Evolutionary conservation across 2,888 invertebrate genomes (phyloP), one percentile per base, ranked within the genome.

Genomic region (Xylota sylvarum): DNA sequence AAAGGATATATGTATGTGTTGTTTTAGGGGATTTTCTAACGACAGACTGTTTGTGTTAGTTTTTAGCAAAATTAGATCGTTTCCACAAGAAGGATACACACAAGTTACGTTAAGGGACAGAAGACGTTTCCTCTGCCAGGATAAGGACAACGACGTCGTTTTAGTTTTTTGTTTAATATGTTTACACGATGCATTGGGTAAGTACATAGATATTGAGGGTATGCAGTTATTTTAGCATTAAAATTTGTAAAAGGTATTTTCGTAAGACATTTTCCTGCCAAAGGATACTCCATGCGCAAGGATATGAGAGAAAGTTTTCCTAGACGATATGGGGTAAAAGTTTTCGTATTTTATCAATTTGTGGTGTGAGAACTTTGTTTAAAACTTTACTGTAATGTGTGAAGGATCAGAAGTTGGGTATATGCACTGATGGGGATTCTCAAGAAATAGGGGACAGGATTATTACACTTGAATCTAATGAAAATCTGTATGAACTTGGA

Each of bases 11-110:
- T n/a, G 30, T 67, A 10, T 43, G 60, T 73, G 67, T 60, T 73
- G 65, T 60, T 65, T 73, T 58, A 65, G 58, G 52, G 37, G 56
- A 73, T 80, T 73, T 58, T 40, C 80, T 17, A 43, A 52, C 55
- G 55, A 67, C 73, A 81, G 14, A 52, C 48, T 58, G 37, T 64
- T 62, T 72, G 37, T 67, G 60, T 60, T 73, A 58, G 80, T 60
- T 81, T 65, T 81, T 58, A 62, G 60, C 7, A 30, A 78, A 70
- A 78, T 78, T 69, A 81, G 73, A 74, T 67, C 43, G 73, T 73
- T 60, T 62, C 17, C 23, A 5, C 40, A 52, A 64, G 37, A 40
- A 35, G 32, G 27, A 74, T 55, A 55, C 27, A 77, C 35, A 65
- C 32, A 17, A 23, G 0, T 27, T 37, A 23, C 48, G 19, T 19